Base-by-base conservation (phyloP, 2,888 invertebrate genomes). In the Pachydiplax longipennis region DNA sequence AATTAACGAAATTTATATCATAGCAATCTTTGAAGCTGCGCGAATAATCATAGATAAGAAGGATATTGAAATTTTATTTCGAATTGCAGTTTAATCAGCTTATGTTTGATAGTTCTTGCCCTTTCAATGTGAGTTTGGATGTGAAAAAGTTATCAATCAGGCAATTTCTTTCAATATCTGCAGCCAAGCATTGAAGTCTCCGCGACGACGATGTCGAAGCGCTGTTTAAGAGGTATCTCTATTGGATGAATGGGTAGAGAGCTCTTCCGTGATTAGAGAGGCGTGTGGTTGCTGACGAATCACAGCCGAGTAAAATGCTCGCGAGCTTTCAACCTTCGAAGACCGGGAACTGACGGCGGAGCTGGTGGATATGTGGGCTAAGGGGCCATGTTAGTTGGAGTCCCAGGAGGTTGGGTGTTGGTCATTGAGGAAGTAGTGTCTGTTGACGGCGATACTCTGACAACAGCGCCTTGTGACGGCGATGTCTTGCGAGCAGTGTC, bases 361-460 rank as follows among this genome's bases (percentile, higher is more conserved):
- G 53, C 35, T 37, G 87, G 87, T 13, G 61, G 40, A n/a, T 87
- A 87, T 87, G 87, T 87, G 61, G 87, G 87, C 87, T 87, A 87
- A 87, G 87, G 61, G 87, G 87, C 87, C 87, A 87, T 87, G 61
- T 87, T 87, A 61, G 87, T 87, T 58, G 25, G 13, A 35, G 35
- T 5, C 37, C 35, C 37, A 58, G 37, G 22, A 22, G 82, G 25
- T 82, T 40, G 82, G 61, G 58, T 61, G 87, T n/a, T 22, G 37
- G 61, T 40, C 13, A 12, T 58, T 40, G 87, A 10, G 37, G 58
- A 58, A 31, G 37, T n/a, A n/a, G 87, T 40, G 87, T 18, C 61
- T 2, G 37, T 18, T n/a, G n/a, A 61, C 18, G 37, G 35, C 12
- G 87, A 53, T 35, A 22, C 31, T 53, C n/a, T 65, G 65, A 73